Base-by-base conservation (phyloP, 2,888 invertebrate species). In the Horisme vitalbata region DNA sequence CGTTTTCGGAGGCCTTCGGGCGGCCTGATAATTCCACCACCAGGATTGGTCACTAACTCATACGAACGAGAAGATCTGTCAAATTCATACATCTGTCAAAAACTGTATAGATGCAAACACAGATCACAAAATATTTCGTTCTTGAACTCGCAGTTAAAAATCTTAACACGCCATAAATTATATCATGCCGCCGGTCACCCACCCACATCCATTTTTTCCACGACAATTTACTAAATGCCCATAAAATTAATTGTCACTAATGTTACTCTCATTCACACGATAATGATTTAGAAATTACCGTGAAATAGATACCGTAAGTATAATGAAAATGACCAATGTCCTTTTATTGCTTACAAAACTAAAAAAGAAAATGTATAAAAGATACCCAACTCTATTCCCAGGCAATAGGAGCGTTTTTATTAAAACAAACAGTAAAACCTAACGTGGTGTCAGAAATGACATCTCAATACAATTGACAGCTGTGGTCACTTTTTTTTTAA, bases 401-500 rank as follows among this genome's bases (percentile, higher is more conserved):
- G 2, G 0, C 0, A 0, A 12, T 63, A 71, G 63, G 37, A 50
- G 8, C 18, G 24, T 23, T 4, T 7, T n/a, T 4, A 5, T 1
- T 3, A 0, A 6, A 4, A 31, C 11, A 23, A 12, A 1, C 14
- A 7, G 56, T 12, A 52, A 34, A n/a, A 45, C 15, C 30, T 6
- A 60, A 45, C 21, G 0, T 43, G 66, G 41, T 65, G 73, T 58
- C 39, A 28, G 39, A 51, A 60, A 63, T 65, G 77, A 85, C 68
- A 69, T 79, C 79, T 84, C 80, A 77, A 85, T 84, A 67, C 63
- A 52, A 74, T 76, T 84, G 87, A 85, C 87, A 88, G 86, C 85
- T 87, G 86, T 64, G 73, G 75, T 75, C 77, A 76, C 75, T 72
- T 80, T 79, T 72, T 72, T 75, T 47, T 47, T 51, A 24, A 45